Conservation (phyloP, 2,797 vertebrate genomes). For the Myiothlypis coronata region DNA sequence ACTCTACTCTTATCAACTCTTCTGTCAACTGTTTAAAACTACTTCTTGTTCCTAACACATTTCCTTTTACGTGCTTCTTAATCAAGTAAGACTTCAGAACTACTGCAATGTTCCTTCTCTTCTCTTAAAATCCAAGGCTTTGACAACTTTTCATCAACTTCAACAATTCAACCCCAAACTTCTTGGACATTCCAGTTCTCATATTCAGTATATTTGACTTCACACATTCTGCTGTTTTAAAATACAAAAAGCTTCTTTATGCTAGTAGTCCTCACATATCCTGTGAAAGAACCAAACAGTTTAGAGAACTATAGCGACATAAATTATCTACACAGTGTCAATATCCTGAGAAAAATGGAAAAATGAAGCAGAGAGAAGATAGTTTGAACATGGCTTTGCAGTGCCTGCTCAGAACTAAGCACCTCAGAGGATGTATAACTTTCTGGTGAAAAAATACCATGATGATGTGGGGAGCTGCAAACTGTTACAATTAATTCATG, state of each 20-base stretch:
- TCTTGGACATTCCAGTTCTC: neutral
- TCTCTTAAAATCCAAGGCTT: neutral
- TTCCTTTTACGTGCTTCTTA: neutral
- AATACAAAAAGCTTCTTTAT: neutral
- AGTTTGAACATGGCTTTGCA: neutral
- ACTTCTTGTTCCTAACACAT: neutral
- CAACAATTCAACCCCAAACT: neutral
- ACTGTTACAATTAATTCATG: neutral
- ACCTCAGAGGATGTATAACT: neutral
- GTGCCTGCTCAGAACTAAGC: neutral
- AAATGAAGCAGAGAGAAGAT: neutral
- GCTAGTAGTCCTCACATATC: neutral
- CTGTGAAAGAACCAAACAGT: neutral
- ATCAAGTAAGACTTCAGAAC: neutral
- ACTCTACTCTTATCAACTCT: neutral
- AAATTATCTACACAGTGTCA: neutral
- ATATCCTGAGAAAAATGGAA: neutral
- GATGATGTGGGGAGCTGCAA: neutral
- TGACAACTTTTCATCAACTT: neutral
- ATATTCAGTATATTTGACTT: neutral
- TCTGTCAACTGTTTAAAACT: neutral
- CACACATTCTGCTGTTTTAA: neutral
- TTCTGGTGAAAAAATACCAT: neutral
- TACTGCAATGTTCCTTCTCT: neutral
- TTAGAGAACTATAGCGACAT: neutral